Percentiles rank a stretch among this genome's conserved stretches.
phyloP scores from a whole-genome alignment of 2,888 invertebrate genomes.

The Timema podura region DNA sequence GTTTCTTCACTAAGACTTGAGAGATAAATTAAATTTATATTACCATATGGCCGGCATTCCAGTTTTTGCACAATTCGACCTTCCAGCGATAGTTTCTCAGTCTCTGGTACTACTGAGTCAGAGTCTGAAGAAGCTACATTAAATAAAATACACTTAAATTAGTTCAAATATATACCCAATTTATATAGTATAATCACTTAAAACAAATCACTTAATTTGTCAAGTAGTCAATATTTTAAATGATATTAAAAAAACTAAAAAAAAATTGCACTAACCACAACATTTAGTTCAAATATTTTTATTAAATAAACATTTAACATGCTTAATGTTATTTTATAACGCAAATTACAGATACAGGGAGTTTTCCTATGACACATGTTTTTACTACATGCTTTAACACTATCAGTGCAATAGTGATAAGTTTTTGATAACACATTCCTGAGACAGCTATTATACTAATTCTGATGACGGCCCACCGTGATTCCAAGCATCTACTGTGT shows the following conservation, averaged over 20 bases:
- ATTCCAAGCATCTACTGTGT: too few species aligned
- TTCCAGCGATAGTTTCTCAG: conserved; percentile 83
- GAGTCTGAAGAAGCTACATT: conserved; percentile 51
- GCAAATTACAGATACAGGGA: too few species aligned
- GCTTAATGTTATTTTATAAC: too few species aligned
- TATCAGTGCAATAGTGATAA: too few species aligned
- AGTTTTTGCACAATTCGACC: conserved; percentile 94
- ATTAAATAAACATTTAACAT: too few species aligned
- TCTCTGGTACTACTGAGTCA: conserved; percentile 67
- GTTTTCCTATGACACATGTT: too few species aligned
- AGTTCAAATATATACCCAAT: background rate
- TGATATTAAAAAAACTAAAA: conserved; percentile 12
- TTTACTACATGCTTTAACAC: too few species aligned
- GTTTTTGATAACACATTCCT: too few species aligned
- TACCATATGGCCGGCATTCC: conserved; percentile 82
- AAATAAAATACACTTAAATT: background rate
- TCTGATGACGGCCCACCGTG: too few species aligned
- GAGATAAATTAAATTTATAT: conserved; percentile 15
- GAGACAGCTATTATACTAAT: too few species aligned
- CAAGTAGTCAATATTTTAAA: background rate
- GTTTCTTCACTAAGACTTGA: too few species aligned
- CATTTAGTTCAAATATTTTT: too few species aligned
- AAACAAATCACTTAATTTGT: background rate
- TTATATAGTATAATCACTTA: background rate
- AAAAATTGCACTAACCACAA: conserved; percentile 3